A percentile compares a stretch with the other conserved stretches of the same genome.
phyloP scores from a whole-genome alignment of 2,797 vertebrate species.

The Cetoscarus ocellatus region DNA sequence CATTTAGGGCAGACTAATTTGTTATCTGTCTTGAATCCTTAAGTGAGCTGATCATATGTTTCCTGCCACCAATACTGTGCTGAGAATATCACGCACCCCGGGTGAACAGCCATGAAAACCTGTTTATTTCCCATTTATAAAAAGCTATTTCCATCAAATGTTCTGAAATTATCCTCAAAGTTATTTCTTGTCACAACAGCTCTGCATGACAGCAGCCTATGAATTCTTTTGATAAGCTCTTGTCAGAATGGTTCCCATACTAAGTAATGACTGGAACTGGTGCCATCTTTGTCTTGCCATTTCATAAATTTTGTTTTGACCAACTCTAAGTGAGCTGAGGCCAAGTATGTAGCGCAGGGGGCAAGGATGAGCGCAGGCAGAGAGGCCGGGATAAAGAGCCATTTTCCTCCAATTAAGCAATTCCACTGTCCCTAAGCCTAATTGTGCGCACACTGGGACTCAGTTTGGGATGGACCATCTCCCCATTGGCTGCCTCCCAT shows the following conservation, averaged over 20 bases:
- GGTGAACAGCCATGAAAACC: no score
- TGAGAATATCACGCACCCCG: no score
- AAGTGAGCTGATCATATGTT: no score
- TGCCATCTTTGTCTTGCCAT: constrained; percentile 9
- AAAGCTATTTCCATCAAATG: no score
- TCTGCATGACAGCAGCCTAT: no score
- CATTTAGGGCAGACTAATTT: no score
- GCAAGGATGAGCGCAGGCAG: constrained; percentile 61
- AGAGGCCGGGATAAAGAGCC: constrained; percentile 74
- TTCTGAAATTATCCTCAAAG: background rate
- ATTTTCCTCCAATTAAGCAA: constrained; percentile 86
- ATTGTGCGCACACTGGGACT: constrained; percentile 80
- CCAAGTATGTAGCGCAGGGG: constrained; percentile 52
- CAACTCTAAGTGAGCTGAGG: constrained; percentile 51
- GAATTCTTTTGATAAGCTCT: background rate
- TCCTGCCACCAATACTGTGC: no score
- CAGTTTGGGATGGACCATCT: constrained; percentile 73
- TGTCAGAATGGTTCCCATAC: background rate
- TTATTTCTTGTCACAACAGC: background rate
- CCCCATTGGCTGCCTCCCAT: constrained; percentile 80
- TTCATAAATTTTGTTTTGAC: constrained; percentile 17
- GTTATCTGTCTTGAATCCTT: no score
- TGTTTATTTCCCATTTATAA: background rate
- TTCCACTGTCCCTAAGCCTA: constrained; percentile 79
- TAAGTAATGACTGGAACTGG: background rate